Evolutionary conservation across 2,888 invertebrate species (phyloP), one percentile per base, ranked within the genome.

Genomic region (Selenia dentaria): DNA sequence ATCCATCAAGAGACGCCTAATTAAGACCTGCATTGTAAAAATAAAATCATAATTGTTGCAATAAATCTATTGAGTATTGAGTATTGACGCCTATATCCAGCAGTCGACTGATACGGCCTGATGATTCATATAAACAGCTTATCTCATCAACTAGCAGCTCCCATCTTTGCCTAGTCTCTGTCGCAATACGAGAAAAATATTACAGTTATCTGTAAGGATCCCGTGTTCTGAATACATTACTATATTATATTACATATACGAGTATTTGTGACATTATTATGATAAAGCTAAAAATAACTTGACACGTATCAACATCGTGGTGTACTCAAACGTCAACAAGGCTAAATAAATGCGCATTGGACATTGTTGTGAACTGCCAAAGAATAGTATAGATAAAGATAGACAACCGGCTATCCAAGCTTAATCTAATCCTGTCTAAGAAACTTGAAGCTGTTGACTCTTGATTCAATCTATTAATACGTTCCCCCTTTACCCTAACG

Each of bases 401-500:
- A 25, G 25, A n/a, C 2, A 10, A 2, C 8, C 11, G 11, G 25
- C 37, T n/a, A 12, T 34, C 20, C 39, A 32, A 39, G 32, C 18
- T 35, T 34, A 22, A 25, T 40, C 26, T 22, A 26, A 29, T 16
- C 18, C 22, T 18, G 34, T 34, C 16, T 2, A 20, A 31, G 11
- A 31, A 46, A 40, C 38, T 27, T 20, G 25, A 36, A 41, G 12
- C 10, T 40, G 35, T 39, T 35, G 34, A 39, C 18, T 45, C 25
- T 39, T n/a, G 27, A 29, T 44, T 35, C 32, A 34, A 48, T 52
- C 36, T 50, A 49, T 46, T 39, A 50, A 39, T 38, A 38, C 33
- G 26, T 24, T 39, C 14, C 46, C 44, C 45, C 28, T 44, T 65
- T 71, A 72, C 67, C 57, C 62, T 53, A 62, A 41, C 32, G 37